Conservation (phyloP, 2,888 invertebrate species). For the Leptinotarsa rubiginosa region DNA sequence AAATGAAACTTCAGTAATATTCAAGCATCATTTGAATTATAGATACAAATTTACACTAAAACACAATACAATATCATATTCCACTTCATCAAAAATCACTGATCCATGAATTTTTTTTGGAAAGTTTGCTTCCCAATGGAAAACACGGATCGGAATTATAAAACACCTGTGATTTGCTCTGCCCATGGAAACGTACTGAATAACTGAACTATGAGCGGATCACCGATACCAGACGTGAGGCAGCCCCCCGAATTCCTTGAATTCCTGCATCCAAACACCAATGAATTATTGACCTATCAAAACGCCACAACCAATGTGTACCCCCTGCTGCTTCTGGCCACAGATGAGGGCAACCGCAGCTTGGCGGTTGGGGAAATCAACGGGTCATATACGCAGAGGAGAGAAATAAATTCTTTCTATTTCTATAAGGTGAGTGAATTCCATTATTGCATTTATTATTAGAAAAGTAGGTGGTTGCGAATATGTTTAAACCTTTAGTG, state of each 20-base stretch:
- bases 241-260: conserved; percentile 50
- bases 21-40: too few species aligned
- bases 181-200: conserved; percentile 7
- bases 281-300: conserved; percentile 42
- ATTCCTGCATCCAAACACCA: conserved; percentile 48
- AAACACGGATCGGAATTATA: background rate
- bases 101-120: background rate
- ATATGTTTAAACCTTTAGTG: too few species aligned
- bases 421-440: conserved; percentile 69
- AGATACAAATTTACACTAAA: too few species aligned
- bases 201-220: conserved; percentile 51
- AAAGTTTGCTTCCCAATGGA: conserved; percentile 5
- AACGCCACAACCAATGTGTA: conserved; percentile 48
- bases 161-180: background rate
- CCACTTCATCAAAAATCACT: too few species aligned
- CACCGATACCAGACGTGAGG: conserved; percentile 51
- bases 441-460: background rate
- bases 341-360: conserved; percentile 29
- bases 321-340: conserved; percentile 46
- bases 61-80: too few species aligned
- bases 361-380: conserved; percentile 15
- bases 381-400: conserved; percentile 15
- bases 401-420: conserved; percentile 68
- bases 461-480: too few species aligned
- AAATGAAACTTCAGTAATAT: too few species aligned